Base-by-base conservation (phyloP, 1,140 invertebrate species). In the Macrostomum lignano region DNA sequence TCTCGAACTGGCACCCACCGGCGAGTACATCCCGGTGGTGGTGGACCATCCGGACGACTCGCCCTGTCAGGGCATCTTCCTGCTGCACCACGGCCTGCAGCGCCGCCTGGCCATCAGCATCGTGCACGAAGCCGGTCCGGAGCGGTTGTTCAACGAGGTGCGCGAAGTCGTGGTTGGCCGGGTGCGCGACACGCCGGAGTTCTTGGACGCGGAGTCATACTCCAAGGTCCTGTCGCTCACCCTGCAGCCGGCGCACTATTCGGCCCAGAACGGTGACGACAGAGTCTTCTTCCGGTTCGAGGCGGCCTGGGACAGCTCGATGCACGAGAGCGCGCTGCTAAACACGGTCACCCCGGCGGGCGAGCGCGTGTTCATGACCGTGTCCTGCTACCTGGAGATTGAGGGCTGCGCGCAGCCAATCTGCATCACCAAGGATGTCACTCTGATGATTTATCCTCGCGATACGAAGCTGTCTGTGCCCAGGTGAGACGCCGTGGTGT, bases 241-340 rank as follows among this genome's bases (percentile, higher is more conserved):
- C 9, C 62, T 96, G 3, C 93, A 96, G 61, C 81, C 84, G 4
- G 79, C 82, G n/a, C 84, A 91, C 52, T 73, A 78, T 43, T 55
- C 94, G 1, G 75, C 86, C 48, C 66, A 75, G 40, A 70, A 68
- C 30, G 75, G 78, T 21, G 84, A 94, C 56, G 81, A 93, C 38
- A 66, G 82, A 36, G 69, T 70, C 19, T 78, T 86, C 55, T 88
- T 78, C 55, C 67, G 86, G 44, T 98, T 96, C 51, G 91, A 98
- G 61, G 91, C 86, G 1, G 86, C 88, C 1, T 98, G 91, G 91
- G 91, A 98, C 55, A 86, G 77, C 46, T 94, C 86, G 24, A 65
- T 96, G 31, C 91, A 98, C 57, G 94, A 94, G 51, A 94, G 86
- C 1, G 63, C 72, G 1, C 61, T 98, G 13, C 66, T 98, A 19